A percentile compares a stretch with the other conserved stretches of the same genome.
Evolutionary conservation across 2,888 invertebrate genomes (phyloP).

Genomic region (Agonopterix subpropinquella): DNA sequence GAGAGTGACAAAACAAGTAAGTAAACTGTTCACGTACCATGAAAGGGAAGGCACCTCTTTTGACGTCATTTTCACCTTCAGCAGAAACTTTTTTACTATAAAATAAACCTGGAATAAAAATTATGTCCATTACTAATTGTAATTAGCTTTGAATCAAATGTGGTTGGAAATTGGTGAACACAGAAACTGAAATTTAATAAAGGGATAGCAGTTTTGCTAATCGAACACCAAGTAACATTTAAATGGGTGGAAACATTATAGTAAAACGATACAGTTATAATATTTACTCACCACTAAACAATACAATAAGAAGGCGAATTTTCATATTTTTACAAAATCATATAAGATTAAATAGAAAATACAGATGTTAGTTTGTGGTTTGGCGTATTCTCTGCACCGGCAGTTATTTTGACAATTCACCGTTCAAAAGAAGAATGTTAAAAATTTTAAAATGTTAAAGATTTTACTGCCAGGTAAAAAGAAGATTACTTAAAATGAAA

Average conservation of each 20-base stretch:
- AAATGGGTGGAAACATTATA: too few relatives aligned
- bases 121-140: neutral
- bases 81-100: conserved; percentile 31
- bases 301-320: conserved; percentile 31
- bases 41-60: conserved; percentile 42
- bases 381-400: conserved; percentile 24
- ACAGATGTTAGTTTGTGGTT: conserved; percentile 18
- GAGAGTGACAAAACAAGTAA: neutral
- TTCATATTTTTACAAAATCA: conserved; percentile 38
- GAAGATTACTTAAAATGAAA: neutral
- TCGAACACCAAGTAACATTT: too few relatives aligned
- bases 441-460: conserved; percentile 13
- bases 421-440: conserved; percentile 57
- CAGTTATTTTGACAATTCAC: conserved; percentile 35
- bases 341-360: conserved; percentile 26
- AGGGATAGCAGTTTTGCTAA: neutral
- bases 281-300: conserved; percentile 42
- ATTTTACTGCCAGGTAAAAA: conserved; percentile 15
- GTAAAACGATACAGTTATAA: too few relatives aligned
- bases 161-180: neutral
- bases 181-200: neutral
- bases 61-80: conserved; percentile 40
- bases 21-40: conserved; percentile 40
- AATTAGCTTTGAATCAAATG: neutral
- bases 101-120: conserved; percentile 25